These are phyloP conservation scores for Scatophagus argus DNA, from an alignment of 2,113 vertebrate genomes.

Conservation along the genomic window DNA sequence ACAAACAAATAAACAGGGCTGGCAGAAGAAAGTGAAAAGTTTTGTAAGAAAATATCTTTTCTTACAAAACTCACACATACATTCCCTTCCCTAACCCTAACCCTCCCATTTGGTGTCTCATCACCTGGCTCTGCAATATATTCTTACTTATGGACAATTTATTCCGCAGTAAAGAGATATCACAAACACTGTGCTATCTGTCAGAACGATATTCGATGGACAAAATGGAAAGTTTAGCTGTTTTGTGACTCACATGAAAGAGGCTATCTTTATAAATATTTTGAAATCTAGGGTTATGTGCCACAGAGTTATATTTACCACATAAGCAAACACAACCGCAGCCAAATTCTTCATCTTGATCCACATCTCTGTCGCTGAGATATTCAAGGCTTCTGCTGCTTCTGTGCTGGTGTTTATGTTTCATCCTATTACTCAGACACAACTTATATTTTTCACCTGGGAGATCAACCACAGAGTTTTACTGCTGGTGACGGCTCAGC, in stretches of 20 bases:
- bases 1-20: background rate
- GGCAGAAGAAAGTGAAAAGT: background rate
- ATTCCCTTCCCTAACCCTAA: background rate
- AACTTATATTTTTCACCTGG: slow-evolving; percentile 24
- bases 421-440: slow-evolving; percentile 34
- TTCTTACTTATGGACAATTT: background rate
- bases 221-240: slow-evolving; percentile 22
- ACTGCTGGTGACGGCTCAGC: slow-evolving; percentile 33
- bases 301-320: slow-evolving; percentile 28
- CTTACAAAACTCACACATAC: background rate
- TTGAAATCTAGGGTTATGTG: slow-evolving; percentile 11
- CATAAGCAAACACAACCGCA: slow-evolving; percentile 29
- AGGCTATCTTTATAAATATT: slow-evolving; percentile 32
- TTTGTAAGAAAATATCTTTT: background rate
- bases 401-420: slow-evolving; percentile 45
- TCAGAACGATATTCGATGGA: slow-evolving; percentile 32
- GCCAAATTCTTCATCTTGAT: slow-evolving; percentile 32
- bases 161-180: background rate
- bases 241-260: slow-evolving; percentile 30
- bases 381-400: slow-evolving; percentile 17
- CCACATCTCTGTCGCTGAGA: slow-evolving; percentile 2
- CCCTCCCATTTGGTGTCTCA: no score
- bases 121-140: background rate
- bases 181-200: background rate
- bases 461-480: slow-evolving; percentile 23